A percentile compares a stretch with the other conserved stretches of the same genome.
These are phyloP conservation scores for Euura lappo DNA, from an alignment of 1,140 invertebrate species.

Conservation along the genomic window DNA sequence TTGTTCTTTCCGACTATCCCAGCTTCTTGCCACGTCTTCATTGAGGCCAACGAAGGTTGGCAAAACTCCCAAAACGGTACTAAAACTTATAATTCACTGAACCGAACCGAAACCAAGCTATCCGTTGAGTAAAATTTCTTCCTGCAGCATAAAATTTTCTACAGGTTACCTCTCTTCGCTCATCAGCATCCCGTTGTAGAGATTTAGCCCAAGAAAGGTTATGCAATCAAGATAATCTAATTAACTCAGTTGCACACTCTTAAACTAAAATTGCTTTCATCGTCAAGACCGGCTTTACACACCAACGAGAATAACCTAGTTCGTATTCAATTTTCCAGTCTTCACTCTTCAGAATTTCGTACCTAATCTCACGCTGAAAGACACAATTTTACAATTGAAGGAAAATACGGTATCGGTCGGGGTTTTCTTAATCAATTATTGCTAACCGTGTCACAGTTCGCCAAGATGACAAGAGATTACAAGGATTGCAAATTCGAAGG, in stretches of 20 bases:
- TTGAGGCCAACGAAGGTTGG: neutral
- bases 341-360: neutral
- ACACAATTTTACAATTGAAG: too few species aligned
- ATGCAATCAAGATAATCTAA: neutral
- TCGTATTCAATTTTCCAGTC: neutral
- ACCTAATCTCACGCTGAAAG: neutral
- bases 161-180: neutral
- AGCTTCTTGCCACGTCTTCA: neutral
- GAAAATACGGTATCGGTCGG: too few species aligned
- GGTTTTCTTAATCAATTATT: too few species aligned
- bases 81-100: slow-evolving; percentile 5
- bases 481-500: too few species aligned
- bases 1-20: neutral
- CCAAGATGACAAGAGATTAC: too few species aligned
- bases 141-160: too few species aligned
- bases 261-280: neutral
- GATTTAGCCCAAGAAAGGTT: neutral
- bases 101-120: neutral
- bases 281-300: neutral
- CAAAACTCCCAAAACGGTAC: neutral
- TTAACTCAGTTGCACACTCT: neutral
- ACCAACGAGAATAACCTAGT: neutral
- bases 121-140: too few species aligned
- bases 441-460: too few species aligned
- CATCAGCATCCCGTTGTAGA: neutral